These are phyloP conservation scores for Myotis lucifugus DNA, from an alignment of 2,113 vertebrate genomes.

Conservation along the genomic window DNA sequence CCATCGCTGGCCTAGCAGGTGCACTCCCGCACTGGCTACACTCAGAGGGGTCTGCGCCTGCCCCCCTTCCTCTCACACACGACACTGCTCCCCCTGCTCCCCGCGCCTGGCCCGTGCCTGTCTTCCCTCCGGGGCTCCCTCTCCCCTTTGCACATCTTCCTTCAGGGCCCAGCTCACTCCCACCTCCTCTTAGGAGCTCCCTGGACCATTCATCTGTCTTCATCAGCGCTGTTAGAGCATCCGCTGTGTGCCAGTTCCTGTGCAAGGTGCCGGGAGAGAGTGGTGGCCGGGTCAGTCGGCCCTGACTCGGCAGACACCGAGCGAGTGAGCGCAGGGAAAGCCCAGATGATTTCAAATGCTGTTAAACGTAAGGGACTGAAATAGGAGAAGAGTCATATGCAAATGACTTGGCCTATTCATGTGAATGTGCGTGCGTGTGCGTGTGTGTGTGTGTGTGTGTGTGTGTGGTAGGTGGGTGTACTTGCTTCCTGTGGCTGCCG, in stretches of 20 bases:
- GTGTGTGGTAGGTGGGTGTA: background rate
- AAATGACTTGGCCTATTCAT: fast-evolving
- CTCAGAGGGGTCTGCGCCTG: fast-evolving
- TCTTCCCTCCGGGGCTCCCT: background rate
- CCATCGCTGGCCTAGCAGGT: background rate
- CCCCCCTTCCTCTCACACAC: fast-evolving
- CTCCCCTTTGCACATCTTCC: background rate
- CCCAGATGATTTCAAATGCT: fast-evolving
- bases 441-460: no score
- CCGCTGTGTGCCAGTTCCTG: fast-evolving
- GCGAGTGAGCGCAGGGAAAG: fast-evolving
- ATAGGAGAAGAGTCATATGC: background rate
- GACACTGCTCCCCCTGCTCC: background rate
- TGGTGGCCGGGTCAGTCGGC: fast-evolving
- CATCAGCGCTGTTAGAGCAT: background rate
- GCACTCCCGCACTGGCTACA: fast-evolving
- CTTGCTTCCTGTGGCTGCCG: background rate
- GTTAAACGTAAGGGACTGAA: fast-evolving
- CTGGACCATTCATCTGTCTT: background rate
- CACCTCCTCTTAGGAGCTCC: background rate
- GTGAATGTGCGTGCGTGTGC: no score
- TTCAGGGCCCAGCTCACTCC: background rate
- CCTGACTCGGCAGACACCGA: background rate
- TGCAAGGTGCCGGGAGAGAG: background rate
- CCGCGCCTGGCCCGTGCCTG: fast-evolving